Evolutionary conservation across 1,140 invertebrate species (phyloP).

Genomic region (Cydia strobilella): DNA sequence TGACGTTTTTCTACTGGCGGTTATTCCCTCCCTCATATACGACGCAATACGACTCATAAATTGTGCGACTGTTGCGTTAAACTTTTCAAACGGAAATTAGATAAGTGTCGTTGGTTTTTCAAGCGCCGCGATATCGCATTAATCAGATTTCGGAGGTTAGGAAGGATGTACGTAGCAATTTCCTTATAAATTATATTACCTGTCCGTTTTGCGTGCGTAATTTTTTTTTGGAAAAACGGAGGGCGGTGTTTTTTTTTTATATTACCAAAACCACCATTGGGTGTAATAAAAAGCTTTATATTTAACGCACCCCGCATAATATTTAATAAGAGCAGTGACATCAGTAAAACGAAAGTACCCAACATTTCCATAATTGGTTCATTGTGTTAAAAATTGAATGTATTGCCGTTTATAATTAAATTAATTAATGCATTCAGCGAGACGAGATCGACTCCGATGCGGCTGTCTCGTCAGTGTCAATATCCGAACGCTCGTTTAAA

Average conservation of each 20-base stretch:
- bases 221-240: not conserved
- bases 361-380: not conserved
- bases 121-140: not conserved
- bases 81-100: conserved; percentile 25
- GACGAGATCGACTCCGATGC: not conserved
- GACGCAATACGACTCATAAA: conserved; percentile 9
- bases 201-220: not conserved
- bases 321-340: not conserved
- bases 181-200: not conserved
- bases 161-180: not conserved
- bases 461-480: not conserved
- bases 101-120: conserved; percentile 5
- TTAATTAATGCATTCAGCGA: not conserved
- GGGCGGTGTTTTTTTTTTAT: too few relatives aligned
- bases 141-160: not conserved
- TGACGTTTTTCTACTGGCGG: not conserved
- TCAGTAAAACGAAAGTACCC: not conserved
- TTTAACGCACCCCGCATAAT: too few relatives aligned
- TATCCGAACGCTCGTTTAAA: not conserved
- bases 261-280: too few relatives aligned
- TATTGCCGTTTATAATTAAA: not conserved
- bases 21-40: not conserved
- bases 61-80: conserved; percentile 1
- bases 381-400: not conserved
- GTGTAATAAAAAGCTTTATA: too few relatives aligned